phyloP scores from a whole-genome alignment of 1,140 invertebrate species.

The Papilio aristodemus region DNA sequence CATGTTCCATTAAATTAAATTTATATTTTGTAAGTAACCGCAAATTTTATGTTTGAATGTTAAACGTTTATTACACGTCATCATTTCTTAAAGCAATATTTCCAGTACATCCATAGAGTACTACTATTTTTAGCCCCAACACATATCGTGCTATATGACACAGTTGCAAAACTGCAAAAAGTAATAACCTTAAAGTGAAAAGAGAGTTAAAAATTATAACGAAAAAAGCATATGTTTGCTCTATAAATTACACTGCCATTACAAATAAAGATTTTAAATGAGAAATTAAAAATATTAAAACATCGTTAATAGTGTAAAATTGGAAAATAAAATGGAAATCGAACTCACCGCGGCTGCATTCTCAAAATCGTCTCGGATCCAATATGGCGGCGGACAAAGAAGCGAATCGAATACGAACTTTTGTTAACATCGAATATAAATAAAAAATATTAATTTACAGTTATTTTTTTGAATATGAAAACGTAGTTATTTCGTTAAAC shows the following conservation, averaged over 20 bases:
- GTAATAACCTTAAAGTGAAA: constrained; percentile 41
- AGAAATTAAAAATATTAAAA: constrained; percentile 44
- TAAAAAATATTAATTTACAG: constrained; percentile 1
- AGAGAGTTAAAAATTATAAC: constrained; percentile 33
- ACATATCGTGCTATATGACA: neutral
- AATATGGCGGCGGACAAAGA: constrained; percentile 63
- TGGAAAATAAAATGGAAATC: constrained; percentile 58
- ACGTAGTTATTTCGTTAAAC: constrained; percentile 16
- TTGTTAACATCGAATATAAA: neutral
- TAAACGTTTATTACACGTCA: constrained; percentile 11
- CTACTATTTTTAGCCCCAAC: neutral
- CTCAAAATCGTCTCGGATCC: constrained; percentile 35
- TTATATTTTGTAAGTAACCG: neutral
- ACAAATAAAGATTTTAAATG: neutral
- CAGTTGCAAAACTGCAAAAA: constrained; percentile 38
- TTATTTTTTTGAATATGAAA: constrained; percentile 14
- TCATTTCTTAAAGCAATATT: neutral
- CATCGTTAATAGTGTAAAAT: constrained; percentile 42
- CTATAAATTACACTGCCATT: neutral
- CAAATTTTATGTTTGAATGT: neutral
- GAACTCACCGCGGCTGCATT: constrained; percentile 49
- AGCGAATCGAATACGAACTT: constrained; percentile 40
- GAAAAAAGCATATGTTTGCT: constrained; percentile 43
- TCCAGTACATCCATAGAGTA: neutral
- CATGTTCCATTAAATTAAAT: neutral